phyloP scores from a whole-genome alignment of 2,113 vertebrate genomes.

The Scolopax mira region DNA sequence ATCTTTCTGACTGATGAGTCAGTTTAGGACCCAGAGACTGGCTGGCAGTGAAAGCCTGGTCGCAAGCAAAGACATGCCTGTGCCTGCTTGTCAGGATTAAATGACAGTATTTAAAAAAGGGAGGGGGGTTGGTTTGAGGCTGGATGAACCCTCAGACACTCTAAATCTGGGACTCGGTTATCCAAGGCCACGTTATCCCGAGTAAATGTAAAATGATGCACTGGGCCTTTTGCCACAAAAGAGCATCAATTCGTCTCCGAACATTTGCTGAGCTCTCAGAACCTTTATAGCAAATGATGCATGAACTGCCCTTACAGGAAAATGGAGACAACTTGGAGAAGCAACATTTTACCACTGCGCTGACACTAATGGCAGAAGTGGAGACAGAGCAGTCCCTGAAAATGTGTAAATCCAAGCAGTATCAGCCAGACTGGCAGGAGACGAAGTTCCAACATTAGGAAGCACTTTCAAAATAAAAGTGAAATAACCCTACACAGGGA shows the following conservation, averaged over 20 bases:
- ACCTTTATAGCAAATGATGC: constrained; percentile 52
- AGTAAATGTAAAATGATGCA: constrained; percentile 54
- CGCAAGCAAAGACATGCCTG: not conserved
- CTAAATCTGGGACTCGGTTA: constrained; percentile 43
- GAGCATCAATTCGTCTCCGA: constrained; percentile 33
- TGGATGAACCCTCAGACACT: constrained; percentile 39
- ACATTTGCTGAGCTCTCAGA: constrained; percentile 67
- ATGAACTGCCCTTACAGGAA: constrained; percentile 50
- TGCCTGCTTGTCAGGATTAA: constrained; percentile 48
- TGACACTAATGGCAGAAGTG: constrained; percentile 46
- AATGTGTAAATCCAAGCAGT: constrained; percentile 35
- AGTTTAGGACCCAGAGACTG: constrained; percentile 46
- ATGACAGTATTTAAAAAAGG: not conserved
- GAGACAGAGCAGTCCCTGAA: constrained; percentile 52
- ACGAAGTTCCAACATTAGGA: not conserved
- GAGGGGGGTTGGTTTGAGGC: not conserved
- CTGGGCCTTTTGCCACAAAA: constrained; percentile 43
- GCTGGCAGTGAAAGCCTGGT: constrained; percentile 29
- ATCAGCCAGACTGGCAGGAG: constrained; percentile 23
- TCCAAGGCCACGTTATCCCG: constrained; percentile 41
- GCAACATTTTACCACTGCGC: constrained; percentile 49
- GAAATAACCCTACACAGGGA: not conserved
- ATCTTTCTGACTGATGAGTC: constrained; percentile 58
- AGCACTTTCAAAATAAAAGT: constrained; percentile 38
- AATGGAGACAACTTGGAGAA: constrained; percentile 38